Evolutionary conservation across 30 jellyfish, hydroid and myxozoan genomes (phyloP), one percentile per base, ranked within the genome.

Genomic region (Catostylus mosaicus): DNA sequence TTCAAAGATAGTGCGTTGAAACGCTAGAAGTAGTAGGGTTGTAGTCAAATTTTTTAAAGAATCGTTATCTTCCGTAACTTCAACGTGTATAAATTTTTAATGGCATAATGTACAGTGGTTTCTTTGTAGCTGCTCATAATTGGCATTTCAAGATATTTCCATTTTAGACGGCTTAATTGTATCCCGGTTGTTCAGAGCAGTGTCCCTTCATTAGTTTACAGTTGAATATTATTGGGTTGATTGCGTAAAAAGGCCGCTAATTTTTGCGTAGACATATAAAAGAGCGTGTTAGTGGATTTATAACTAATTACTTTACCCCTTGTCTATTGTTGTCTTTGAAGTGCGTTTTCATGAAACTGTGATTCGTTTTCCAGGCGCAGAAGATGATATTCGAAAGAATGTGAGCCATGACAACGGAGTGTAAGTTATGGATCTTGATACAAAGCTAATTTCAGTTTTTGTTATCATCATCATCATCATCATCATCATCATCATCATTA

Each of bases 401-500:
- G 67, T 56, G 30, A 83, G 88, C 19, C 66, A 27, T 2, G 94
- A 83, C 22, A 80, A 80, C 19, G 94, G 94, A 73, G 47, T 83
- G 94, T 83, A 83, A 70, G 94, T 83, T 24, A 10, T n/a, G 9
- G 31, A 64, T 30, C 43, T 33, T 5, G 32, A 2, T 30, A 1
- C n/a, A 20, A 0, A 32, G 3, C 8, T 18, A 64, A 0, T 22
- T 0, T 18, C n/a, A 64, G 7, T 64, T 7, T 27, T 64, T 11
- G 30, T n/a, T n/a, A n/a, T n/a, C n/a, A n/a, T n/a, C n/a, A n/a
- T n/a, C n/a, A n/a, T n/a, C n/a, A n/a, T n/a, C n/a, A n/a, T n/a
- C n/a, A n/a, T n/a, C n/a, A n/a, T n/a, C n/a, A n/a, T n/a, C n/a
- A n/a, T n/a, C n/a, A n/a, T n/a, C n/a, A n/a, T n/a, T n/a, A n/a